Conservation (phyloP, 2,888 invertebrate species). For the Lymantria monacha region DNA sequence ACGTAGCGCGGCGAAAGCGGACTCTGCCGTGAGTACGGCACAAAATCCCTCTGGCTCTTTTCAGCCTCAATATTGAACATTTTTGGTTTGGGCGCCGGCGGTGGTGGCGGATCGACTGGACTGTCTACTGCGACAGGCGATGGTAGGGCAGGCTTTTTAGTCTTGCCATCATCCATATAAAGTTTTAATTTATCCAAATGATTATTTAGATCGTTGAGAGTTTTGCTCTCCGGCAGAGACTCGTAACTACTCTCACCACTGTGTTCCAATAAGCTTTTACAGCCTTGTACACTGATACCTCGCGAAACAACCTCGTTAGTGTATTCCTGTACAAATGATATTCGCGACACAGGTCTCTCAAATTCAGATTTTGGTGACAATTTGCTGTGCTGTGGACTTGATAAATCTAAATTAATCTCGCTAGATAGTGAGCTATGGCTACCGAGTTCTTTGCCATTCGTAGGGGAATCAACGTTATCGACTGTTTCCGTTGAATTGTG, state of each 20-base stretch:
- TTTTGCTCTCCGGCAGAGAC: constrained; percentile 51
- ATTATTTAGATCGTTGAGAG: constrained; percentile 50
- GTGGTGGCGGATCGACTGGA: constrained; percentile 36
- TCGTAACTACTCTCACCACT: constrained; percentile 67
- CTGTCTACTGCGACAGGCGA: constrained; percentile 48
- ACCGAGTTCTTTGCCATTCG: constrained; percentile 68
- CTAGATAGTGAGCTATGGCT: constrained; percentile 78
- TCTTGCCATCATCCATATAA: constrained; percentile 50
- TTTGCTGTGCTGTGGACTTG: constrained; percentile 72
- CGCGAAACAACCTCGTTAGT: constrained; percentile 67
- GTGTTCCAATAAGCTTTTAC: constrained; percentile 61
- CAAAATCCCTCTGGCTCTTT: constrained; percentile 53
- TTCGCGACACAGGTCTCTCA: constrained; percentile 61
- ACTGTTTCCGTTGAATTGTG: constrained; percentile 80
- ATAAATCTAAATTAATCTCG: constrained; percentile 81
- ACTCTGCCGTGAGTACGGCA: constrained; percentile 61
- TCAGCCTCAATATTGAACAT: constrained; percentile 56
- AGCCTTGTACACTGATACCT: constrained; percentile 68
- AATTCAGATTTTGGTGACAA: constrained; percentile 62
- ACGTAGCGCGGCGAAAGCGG: constrained; percentile 86
- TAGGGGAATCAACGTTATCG: constrained; percentile 72
- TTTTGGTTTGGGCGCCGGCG: constrained; percentile 53
- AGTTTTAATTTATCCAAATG: constrained; percentile 65
- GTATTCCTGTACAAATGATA: constrained; percentile 66
- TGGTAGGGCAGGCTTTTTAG: constrained; percentile 46